Evolutionary conservation across 2,113 vertebrate genomes (phyloP), one percentile per base, ranked within the genome.

Genomic region (Cygnus buccinator): DNA sequence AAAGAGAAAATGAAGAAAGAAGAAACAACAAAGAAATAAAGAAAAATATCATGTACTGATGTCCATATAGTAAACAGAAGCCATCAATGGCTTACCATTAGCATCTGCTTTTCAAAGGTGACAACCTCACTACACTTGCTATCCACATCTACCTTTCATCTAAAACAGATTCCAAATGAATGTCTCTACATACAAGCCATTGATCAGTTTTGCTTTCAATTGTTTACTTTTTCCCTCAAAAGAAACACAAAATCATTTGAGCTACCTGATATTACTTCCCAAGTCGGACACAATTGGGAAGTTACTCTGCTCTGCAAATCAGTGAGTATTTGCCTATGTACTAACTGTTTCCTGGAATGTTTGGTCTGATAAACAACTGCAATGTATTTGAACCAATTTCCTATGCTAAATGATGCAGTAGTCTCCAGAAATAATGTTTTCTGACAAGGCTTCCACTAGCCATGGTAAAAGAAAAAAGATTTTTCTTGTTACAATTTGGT

Each of bases 21-120:
- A 50, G 12, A n/a, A 12, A 86, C 18, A 76, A 89, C 9, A 65
- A 87, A 97, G 93, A 71, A 72, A 82, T 87, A 90, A 95, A 77
- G 68, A 81, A 61, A 35, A 79, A 9, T 73, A 74, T 52, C 2
- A 3, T 3, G 22, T 76, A 87, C 66, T 26, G 67, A 94, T 84
- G 50, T 79, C 90, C 67, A 77, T 26, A 54, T 1, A 72, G 74
- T 46, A 97, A 96, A 90, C 91, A 94, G 93, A 89, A 97, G 44
- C 35, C 87, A 96, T 77, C n/a, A 75, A 35, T 78, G 29, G 46
- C 57, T 90, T 73, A 59, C 50, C 2, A 43, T 19, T 18, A 93
- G 10, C 23, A 43, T 67, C 61, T 1, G 0, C 5, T 86, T 94
- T 94, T 95, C 91, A 66, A 79, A 91, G 76, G 55, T 72, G 96